Evolutionary conservation across 2,888 invertebrate genomes (phyloP), one percentile per base, ranked within the genome.

Genomic region (Stenichneumon culpator): DNA sequence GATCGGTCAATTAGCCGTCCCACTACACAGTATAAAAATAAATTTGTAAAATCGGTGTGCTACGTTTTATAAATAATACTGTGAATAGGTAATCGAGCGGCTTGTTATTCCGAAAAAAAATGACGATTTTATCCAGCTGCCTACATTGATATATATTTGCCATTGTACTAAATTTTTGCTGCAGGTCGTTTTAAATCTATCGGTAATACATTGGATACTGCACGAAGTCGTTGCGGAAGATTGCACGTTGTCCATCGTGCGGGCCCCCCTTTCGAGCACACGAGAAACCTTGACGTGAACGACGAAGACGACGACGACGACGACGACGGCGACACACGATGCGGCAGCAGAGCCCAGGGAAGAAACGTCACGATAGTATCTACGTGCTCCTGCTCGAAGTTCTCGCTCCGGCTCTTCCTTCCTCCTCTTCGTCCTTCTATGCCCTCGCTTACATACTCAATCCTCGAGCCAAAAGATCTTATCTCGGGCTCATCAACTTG

Each of bases 401-500:
- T 87, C 89, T 88, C 87, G 87, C 89, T 88, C 87, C 87, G 74
- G 65, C 67, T 82, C 79, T 82, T 78, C 70, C 39, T 75, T 69
- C 69, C 69, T 79, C 73, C 73, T 75, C 79, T 82, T 79, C 82
- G 69, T 70, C 81, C 36, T 74, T 47, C 65, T 60, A 9, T 25
- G 65, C 69, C 65, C 60, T 44, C 60, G 14, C 19, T 39, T 54
- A 39, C 16, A 65, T 57, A 39, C 57, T 68, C 87, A 85, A 86
- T 54, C 86, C 87, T 86, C 84, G 86, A 81, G 86, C 87, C 83
- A 87, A 86, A 86, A 87, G 91, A 89, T 90, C 87, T 89, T 91
- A 90, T 90, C 89, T 78, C 84, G 79, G 83, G 84, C 88, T 89
- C 89, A 89, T 90, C 90, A 90, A 88, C 88, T 88, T 84, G 87